These are phyloP conservation scores for Melanostigma gelatinosum DNA, from an alignment of 2,113 vertebrate genomes.

Conservation along the genomic window DNA sequence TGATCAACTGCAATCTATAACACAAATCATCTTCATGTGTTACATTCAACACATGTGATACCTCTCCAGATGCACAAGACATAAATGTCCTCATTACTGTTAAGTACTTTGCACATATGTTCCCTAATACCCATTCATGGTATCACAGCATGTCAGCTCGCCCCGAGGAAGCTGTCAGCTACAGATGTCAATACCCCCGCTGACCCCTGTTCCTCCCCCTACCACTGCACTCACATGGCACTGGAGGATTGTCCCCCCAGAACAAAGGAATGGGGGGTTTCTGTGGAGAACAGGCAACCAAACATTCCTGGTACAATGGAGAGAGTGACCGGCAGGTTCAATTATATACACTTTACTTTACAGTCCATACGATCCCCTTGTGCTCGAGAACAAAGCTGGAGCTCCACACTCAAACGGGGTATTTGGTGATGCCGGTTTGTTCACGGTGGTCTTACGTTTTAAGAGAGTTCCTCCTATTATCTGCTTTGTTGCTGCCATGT, in stretches of 20 bases:
- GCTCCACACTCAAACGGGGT: slow-evolving; percentile 31
- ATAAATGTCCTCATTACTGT: slow-evolving; percentile 66
- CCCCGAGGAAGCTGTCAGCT: slow-evolving; percentile 78
- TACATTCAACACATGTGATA: background rate
- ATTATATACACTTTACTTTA: slow-evolving; percentile 70
- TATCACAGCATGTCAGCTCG: slow-evolving; percentile 66
- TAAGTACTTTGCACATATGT: slow-evolving; percentile 56
- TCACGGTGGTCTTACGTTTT: slow-evolving; percentile 44
- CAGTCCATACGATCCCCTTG: slow-evolving; percentile 46
- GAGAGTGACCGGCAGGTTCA: slow-evolving; percentile 69
- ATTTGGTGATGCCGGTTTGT: slow-evolving; percentile 25
- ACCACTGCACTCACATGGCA: slow-evolving; percentile 68
- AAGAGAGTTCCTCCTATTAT: slow-evolving; percentile 67
- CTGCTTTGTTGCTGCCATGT: slow-evolving; percentile 59
- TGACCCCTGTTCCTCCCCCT: slow-evolving; percentile 69
- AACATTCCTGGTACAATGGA: slow-evolving; percentile 82
- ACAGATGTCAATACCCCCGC: slow-evolving; percentile 78
- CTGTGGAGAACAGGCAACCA: slow-evolving; percentile 65
- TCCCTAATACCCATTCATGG: slow-evolving; percentile 67
- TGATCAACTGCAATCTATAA: background rate
- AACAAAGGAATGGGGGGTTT: slow-evolving; percentile 76
- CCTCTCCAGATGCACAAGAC: slow-evolving; percentile 22
- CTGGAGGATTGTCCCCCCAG: slow-evolving; percentile 72
- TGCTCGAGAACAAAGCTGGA: slow-evolving; percentile 57
- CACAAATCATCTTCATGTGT: background rate